Evolutionary conservation across 92 coral and sea anemone species (phyloP).

Genomic region (Phenganax marumi): DNA sequence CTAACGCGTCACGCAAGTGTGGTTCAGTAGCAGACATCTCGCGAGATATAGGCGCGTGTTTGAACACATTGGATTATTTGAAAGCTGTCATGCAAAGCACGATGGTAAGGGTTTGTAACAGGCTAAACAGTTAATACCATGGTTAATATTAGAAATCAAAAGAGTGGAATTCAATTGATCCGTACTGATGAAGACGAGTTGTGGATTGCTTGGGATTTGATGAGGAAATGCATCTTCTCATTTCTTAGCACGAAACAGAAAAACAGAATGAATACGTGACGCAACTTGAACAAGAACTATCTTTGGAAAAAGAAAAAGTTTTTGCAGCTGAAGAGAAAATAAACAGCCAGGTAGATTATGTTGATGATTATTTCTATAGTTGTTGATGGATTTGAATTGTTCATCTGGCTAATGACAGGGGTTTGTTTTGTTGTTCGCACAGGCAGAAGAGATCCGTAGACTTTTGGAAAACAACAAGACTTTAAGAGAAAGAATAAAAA

Average conservation of each 20-base stretch:
- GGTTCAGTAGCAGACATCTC: neutral
- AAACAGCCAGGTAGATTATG: neutral
- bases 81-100: conserved; percentile 28
- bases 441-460: conserved; percentile 20
- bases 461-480: neutral
- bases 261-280: conserved; percentile 15
- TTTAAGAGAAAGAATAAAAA: neutral
- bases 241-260: neutral
- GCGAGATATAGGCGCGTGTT: conserved; percentile 4
- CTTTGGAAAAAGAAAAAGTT: neutral
- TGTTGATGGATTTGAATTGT: neutral
- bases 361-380: neutral
- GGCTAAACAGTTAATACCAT: no score
- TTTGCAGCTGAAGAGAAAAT: conserved; percentile 11
- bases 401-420: no score
- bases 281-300: conserved; percentile 2
- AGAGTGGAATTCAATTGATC: no score
- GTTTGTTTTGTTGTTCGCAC: no score
- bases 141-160: no score
- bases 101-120: conserved; percentile 8
- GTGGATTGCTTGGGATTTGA: neutral
- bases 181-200: no score
- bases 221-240: neutral
- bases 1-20: neutral
- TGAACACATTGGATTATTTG: conserved; percentile 28